phyloP scores from a whole-genome alignment of 92 coral and sea anemone genomes.

The Desmophyllum pertusum region DNA sequence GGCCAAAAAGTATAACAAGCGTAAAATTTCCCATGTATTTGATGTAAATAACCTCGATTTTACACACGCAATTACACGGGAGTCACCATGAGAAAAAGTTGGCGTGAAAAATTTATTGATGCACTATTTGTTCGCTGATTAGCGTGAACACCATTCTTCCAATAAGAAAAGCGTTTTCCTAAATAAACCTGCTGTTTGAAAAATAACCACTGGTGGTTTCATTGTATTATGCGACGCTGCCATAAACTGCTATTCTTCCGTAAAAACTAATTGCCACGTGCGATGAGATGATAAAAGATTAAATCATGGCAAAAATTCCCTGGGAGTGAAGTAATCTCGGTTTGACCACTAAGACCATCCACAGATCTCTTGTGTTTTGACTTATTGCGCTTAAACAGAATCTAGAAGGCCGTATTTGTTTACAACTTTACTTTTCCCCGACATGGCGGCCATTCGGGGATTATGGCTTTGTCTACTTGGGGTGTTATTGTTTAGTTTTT shows the following conservation, averaged over 20 bases:
- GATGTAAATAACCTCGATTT: conserved; percentile 10
- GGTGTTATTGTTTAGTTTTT: conserved; percentile 56
- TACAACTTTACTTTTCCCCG: conserved; percentile 43
- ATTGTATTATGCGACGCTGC: conserved; percentile 56
- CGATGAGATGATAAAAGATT: conserved; percentile 70
- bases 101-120: conserved; percentile 32
- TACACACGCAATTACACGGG: conserved; percentile 6
- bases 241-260: conserved; percentile 53
- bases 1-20: background rate
- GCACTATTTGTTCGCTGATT: conserved; percentile 31
- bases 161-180: conserved; percentile 25
- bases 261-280: conserved; percentile 68
- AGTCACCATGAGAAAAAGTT: background rate
- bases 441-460: conserved; percentile 77
- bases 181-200: conserved; percentile 52
- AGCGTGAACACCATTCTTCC: conserved; percentile 42
- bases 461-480: conserved; percentile 61
- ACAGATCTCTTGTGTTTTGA: conserved; percentile 47
- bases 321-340: conserved; percentile 62
- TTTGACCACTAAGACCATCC: conserved; percentile 48
- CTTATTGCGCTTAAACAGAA: conserved; percentile 24
- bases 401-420: conserved; percentile 44
- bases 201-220: conserved; percentile 50
- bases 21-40: background rate
- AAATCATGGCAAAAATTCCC: conserved; percentile 74